Percentiles rank a stretch among this genome's conserved stretches.
Evolutionary conservation across 1,140 invertebrate species (phyloP).

Genomic region (Yoshiicerus persimilis): DNA sequence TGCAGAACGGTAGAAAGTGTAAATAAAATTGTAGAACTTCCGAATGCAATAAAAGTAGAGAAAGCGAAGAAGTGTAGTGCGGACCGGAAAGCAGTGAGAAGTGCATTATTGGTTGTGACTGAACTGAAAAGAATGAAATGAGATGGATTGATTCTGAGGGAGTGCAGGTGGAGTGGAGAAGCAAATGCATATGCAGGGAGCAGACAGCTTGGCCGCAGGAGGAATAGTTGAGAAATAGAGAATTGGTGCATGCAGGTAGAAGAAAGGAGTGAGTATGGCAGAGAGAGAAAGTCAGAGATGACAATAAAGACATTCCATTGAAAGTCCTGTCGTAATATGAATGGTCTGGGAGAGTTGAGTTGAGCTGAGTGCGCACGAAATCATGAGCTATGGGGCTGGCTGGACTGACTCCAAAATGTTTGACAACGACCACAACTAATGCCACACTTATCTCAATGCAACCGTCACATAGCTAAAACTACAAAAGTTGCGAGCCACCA

Average conservation of each 20-base stretch:
- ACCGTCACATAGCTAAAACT: background rate
- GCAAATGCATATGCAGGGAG: background rate
- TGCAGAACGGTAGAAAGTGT: too few relatives aligned
- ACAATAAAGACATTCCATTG: constrained; percentile 5
- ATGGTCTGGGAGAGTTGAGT: background rate
- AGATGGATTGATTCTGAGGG: background rate
- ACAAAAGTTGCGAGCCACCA: background rate
- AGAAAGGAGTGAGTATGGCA: background rate
- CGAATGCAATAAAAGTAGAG: too few relatives aligned
- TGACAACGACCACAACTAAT: background rate
- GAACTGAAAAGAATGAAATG: background rate
- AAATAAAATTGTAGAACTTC: too few relatives aligned
- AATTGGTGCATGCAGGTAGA: background rate
- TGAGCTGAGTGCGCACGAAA: background rate
- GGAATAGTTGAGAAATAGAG: background rate
- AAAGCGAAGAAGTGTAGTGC: too few relatives aligned
- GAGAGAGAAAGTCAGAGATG: background rate
- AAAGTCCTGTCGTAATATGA: background rate
- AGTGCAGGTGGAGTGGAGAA: background rate
- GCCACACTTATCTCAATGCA: background rate
- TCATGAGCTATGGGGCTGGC: background rate
- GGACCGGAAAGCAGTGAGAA: background rate
- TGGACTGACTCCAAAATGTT: constrained; percentile 12
- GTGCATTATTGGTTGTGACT: background rate
- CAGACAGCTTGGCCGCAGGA: background rate